phyloP scores from a whole-genome alignment of 2,797 vertebrate species.

The Rhinella marina region DNA sequence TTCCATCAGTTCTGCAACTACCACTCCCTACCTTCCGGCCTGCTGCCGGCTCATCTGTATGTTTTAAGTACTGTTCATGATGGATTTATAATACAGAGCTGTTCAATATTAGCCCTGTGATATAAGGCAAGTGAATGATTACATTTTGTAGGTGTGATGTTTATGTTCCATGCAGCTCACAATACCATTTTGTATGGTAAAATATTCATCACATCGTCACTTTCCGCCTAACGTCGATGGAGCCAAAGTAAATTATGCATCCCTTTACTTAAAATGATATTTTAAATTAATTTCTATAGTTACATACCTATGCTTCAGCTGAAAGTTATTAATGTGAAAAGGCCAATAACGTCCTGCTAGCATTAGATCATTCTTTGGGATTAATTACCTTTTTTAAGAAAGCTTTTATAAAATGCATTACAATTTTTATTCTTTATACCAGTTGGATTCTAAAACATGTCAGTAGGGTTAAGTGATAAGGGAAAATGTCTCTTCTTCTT shows the following conservation, averaged over 20 bases:
- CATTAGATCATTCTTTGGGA: constrained; percentile 33
- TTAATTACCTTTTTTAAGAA: constrained; percentile 49
- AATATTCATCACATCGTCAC: constrained; percentile 21
- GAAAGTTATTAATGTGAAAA: constrained; percentile 45
- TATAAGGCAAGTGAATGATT: background rate
- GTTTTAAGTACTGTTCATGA: background rate
- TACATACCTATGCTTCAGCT: constrained; percentile 9
- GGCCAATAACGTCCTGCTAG: constrained; percentile 41
- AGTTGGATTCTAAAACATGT: constrained; percentile 39
- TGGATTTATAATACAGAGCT: background rate
- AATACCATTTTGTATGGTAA: constrained; percentile 18
- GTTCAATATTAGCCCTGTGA: background rate
- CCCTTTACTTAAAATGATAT: constrained; percentile 39
- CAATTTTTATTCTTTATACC: constrained; percentile 46
- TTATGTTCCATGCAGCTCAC: constrained; percentile 11
- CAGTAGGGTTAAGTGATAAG: constrained; percentile 49
- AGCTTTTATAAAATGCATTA: constrained; percentile 51
- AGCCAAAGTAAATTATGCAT: constrained; percentile 28
- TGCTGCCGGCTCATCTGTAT: no score
- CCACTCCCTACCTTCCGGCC: no score
- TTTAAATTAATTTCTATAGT: constrained; percentile 31
- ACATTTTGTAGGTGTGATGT: background rate
- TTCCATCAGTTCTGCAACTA: no score
- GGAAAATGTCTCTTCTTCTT: constrained; percentile 25
- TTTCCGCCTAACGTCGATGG: background rate